Evolutionary conservation across 2,797 vertebrate genomes (phyloP), one percentile per base, ranked within the genome.

Genomic region (Falco peregrinus): DNA sequence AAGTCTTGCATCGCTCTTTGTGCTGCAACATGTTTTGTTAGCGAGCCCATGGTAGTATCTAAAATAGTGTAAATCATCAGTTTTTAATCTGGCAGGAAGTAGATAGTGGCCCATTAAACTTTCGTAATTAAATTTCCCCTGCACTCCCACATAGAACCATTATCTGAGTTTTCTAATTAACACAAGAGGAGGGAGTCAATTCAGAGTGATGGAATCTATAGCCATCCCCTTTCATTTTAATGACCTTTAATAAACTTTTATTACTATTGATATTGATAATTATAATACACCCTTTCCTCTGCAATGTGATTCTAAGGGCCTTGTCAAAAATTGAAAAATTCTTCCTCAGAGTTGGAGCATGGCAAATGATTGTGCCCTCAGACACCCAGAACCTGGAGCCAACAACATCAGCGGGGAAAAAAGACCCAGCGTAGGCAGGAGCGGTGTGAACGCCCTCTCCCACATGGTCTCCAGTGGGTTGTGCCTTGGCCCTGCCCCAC

Each of bases 171-270:
- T 98, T 99, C 99, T 99, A 99, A 99, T 99, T 99, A 99, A 99
- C 99, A 98, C 98, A 98, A 97, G 98, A 98, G 99, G 99, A 99
- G 99, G 99, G 99, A 99, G 99, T 99, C 98, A 98, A 98, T 98
- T 98, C 98, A 99, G 98, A 99, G 98, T 99, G 98, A 99, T 99
- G 98, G 98, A 97, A 98, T 98, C 98, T 98, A 98, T 98, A 98
- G 98, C 98, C 98, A 98, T 98, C 97, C 97, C 99, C 99, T 99
- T 99, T 99, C 99, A 99, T 99, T 99, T 99, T 99, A 99, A 99
- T 99, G 99, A 99, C 99, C 98, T 99, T 99, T 99, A 99, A 99
- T 99, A 99, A 99, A 99, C 98, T 99, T 99, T 99, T 99, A 99
- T 99, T 99, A 99, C 99, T 99, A 98, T 98, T 98, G 98, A 97